Conservation (phyloP, 2,113 vertebrate genomes). For the Vicugna pacos region DNA sequence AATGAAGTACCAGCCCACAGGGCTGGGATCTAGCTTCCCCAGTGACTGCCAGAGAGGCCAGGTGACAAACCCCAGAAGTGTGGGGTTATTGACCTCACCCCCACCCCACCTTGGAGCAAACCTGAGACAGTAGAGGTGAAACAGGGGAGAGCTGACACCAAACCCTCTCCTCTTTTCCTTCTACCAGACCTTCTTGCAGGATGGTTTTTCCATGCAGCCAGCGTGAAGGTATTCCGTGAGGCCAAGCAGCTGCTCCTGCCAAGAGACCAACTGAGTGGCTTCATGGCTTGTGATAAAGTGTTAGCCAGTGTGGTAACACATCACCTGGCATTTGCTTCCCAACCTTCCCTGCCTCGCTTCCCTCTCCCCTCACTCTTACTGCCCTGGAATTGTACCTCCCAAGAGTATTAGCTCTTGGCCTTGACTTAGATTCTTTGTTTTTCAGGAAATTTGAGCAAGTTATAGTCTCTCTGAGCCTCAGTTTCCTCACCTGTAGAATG, state of each 20-base stretch:
- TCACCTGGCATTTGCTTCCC: neutral
- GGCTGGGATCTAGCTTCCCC: neutral
- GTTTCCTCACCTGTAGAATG: neutral
- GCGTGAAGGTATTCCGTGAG: neutral
- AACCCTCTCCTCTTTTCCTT: neutral
- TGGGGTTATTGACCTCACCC: neutral
- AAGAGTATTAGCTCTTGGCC: neutral
- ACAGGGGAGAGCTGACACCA: neutral
- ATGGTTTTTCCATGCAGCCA: neutral
- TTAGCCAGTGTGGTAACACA: neutral
- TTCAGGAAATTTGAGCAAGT: neutral
- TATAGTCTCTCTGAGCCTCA: neutral
- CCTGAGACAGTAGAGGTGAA: neutral
- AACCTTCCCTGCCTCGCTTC: neutral
- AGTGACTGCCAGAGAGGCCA: neutral
- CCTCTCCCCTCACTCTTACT: neutral
- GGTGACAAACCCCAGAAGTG: neutral
- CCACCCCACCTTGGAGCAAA: neutral
- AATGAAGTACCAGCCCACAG: neutral
- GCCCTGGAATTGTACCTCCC: neutral
- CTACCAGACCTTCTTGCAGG: neutral
- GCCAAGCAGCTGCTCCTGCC: neutral
- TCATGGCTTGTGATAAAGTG: neutral
- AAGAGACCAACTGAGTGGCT: neutral
- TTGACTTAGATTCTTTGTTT: neutral